Evolutionary conservation across 2,888 invertebrate genomes (phyloP), one percentile per base, ranked within the genome.

Genomic region (Trachelus tabidus): DNA sequence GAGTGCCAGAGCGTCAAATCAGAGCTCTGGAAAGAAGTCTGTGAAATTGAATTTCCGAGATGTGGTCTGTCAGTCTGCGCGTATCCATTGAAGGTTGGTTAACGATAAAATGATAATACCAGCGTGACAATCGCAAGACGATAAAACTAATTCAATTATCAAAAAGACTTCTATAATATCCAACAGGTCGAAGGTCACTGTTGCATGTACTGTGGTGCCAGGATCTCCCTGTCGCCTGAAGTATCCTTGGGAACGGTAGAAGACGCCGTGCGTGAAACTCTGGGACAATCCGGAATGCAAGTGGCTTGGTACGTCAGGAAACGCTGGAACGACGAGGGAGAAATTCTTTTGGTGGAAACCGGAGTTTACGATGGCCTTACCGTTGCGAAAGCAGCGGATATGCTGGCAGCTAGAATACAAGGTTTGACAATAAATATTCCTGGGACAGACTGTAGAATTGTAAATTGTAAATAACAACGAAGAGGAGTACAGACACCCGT

Each of bases 111-210:
- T 9, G 4, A 56, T 56, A 56, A 56, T 23, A 56, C 56, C 23
- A 23, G 0, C 0, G 9, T 9, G 1, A 1, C 9, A 23, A 23
- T 23, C 2, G 23, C 23, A 30, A 15, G 30, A 71, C 30, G 30
- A 33, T 33, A 71, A 71, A 71, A 31, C 31, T 31, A 15, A 71
- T 71, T 12, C 9, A 23, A 31, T 3, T 23, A 56, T 56, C 2
- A 56, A 9, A 9, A 2, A 56, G 56, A 56, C 23, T 9, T 9
- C 9, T 56, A 9, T 15, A 1, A 56, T 23, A 4, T 23, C 9
- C 56, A 56, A 56, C 73, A 91, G 91, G 86, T 91, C 12, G 90
- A 91, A 76, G 91, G 91, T 15, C 90, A 91, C 79, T 91, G 91
- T 75, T 91, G 91, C 75, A 83, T 81, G 73, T 91, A 89, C 79